A percentile compares a stretch with the other conserved stretches of the same genome.
Conservation (phyloP, 2,888 invertebrate genomes). For the Pyrrhosoma nymphula region DNA sequence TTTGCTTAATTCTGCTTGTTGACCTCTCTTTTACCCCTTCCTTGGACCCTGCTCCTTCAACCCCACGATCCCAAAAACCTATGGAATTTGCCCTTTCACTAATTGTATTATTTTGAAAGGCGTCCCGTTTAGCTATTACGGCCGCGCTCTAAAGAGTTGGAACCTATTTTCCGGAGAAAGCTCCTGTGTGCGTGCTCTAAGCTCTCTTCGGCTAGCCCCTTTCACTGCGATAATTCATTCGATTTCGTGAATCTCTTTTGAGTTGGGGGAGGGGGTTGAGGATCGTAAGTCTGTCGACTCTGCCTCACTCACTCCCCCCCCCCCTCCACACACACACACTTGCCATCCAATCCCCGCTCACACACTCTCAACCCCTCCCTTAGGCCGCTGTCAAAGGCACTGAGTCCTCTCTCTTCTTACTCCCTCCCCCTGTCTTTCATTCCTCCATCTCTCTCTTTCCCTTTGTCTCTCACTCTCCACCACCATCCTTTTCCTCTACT, state of each 20-base stretch:
- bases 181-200: not conserved
- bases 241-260: conserved; percentile 35
- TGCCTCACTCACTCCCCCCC: not conserved
- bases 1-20: not conserved
- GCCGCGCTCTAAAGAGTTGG: not conserved
- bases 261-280: not conserved
- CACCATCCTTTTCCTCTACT: not conserved
- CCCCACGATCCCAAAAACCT: not conserved
- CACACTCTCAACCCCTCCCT: not conserved
- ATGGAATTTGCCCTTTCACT: not conserved
- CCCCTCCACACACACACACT: not conserved
- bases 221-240: not conserved
- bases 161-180: not conserved
- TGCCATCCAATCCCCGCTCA: not conserved
- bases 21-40: not conserved
- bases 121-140: not conserved
- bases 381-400: not conserved
- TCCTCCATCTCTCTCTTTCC: not conserved
- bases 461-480: not conserved
- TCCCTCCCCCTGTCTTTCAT: not conserved
- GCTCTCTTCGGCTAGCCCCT: not conserved
- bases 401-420: not conserved
- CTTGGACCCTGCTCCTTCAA: not conserved
- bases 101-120: conserved; percentile 30
- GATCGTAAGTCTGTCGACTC: not conserved